Base-by-base conservation (phyloP, 2,797 vertebrate species). In the Percopsis omiscomaycus region DNA sequence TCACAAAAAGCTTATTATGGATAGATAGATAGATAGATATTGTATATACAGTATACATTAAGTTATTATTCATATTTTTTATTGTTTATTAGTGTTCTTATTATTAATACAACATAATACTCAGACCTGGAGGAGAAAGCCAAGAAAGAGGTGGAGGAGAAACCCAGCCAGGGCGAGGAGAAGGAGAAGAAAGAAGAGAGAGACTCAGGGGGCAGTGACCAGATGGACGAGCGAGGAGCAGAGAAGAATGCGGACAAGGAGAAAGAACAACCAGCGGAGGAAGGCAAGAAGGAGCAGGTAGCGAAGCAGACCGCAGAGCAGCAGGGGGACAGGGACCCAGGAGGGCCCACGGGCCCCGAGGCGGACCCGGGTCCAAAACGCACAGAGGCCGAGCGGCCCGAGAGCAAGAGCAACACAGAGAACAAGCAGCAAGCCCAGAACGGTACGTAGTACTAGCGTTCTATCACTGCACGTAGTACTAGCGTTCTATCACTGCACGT, bases 41-140 rank as follows among this genome's bases (percentile, higher is more conserved):
- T 45, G 5, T 45, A 12, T 5, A 45, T 45, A 45, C 5, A 5
- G 44, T 5, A 45, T 5, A 48, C 46, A 48, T 48, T 11, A 48
- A 13, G 46, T 14, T 48, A 13, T 13, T 13, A n/a, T 48, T 48
- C 10, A 13, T 9, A 48, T 9, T 48, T 1, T 12, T 45, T 45
- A 45, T 45, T 22, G 22, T 22, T 22, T 22, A 37, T 37, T 37
- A 37, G 32, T 37, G 32, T 8, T 37, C 1, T 8, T 37, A 37
- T 8, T 37, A 8, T 37, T 37, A 37, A 37, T 48, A n/a, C 46
- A 48, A 48, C 46, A 48, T 12, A 8, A 37, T 8, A 37, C 32
- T 44, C 81, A 87, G 90, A 89, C 80, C 57, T 89, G 88, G 91
- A 94, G 75, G 91, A 94, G 86, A 94, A 94, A 74, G 76, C 81